Evolutionary conservation across 2,113 vertebrate genomes (phyloP).

Genomic region (Speoplatyrhinus poulsoni): DNA sequence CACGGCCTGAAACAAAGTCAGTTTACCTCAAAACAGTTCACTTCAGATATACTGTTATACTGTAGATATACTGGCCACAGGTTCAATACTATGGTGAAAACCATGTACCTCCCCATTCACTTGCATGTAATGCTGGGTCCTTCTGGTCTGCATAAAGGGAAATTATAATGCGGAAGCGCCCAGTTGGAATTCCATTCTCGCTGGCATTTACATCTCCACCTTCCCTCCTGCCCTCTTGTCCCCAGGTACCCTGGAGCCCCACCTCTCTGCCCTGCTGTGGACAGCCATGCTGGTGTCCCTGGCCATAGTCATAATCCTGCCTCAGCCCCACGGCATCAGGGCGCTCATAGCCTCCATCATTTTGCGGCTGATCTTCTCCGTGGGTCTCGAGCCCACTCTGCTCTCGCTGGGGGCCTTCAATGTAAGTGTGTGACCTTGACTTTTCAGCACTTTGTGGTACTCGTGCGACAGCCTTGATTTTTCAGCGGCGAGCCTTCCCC

Average conservation of each 20-base stretch:
- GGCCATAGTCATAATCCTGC: constrained; percentile 91
- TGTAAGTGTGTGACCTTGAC: constrained; percentile 75
- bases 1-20: no score
- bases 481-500: background rate
- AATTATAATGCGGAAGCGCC: no score
- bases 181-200: background rate
- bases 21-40: no score
- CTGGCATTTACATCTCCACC: background rate
- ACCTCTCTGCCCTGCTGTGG: constrained; percentile 93
- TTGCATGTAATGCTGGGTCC: no score
- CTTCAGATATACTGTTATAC: no score
- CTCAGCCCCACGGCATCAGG: constrained; percentile 94
- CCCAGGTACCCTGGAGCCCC: constrained; percentile 91
- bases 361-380: constrained; percentile 93
- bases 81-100: no score
- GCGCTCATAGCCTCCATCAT: constrained; percentile 95
- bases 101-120: no score
- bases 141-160: no score
- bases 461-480: background rate
- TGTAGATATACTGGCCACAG: no score
- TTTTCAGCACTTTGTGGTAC: no score
- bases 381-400: constrained; percentile 92
- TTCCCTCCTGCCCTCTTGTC: constrained; percentile 3
- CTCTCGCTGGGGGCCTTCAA: constrained; percentile 95
- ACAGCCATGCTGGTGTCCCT: constrained; percentile 92